Evolutionary conservation across 2,797 vertebrate genomes (phyloP).

Genomic region (Heterohyrax brucei): DNA sequence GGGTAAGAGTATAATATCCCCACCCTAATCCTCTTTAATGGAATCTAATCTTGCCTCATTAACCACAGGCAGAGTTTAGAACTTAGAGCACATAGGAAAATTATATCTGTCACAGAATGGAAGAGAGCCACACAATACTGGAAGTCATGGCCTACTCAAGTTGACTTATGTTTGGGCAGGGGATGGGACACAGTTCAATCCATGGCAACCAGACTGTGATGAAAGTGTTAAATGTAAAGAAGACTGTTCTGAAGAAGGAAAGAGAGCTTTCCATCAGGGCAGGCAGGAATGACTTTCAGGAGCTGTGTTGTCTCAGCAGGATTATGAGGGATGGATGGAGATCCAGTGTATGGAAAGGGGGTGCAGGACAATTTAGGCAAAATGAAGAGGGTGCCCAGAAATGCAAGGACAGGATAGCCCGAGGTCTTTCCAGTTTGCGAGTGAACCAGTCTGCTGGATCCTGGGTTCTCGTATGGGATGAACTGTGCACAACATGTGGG

Average conservation of each 20-base stretch:
- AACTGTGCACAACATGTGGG: background rate
- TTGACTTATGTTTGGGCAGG: too few species aligned
- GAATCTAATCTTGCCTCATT: too few species aligned
- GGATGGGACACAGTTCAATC: too few species aligned
- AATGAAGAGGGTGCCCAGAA: background rate
- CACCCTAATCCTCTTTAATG: too few species aligned
- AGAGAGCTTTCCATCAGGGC: background rate
- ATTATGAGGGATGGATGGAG: background rate
- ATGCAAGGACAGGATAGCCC: background rate
- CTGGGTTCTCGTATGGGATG: background rate
- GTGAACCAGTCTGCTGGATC: background rate
- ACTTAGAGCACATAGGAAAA: too few species aligned
- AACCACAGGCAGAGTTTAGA: too few species aligned
- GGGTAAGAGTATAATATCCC: too few species aligned
- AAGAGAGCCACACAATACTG: too few species aligned
- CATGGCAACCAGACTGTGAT: background rate
- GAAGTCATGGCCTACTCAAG: too few species aligned
- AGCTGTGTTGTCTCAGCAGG: background rate
- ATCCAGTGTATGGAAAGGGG: background rate
- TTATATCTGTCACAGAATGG: too few species aligned
- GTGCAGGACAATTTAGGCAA: accelerated
- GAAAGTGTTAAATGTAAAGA: background rate
- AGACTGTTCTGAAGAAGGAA: background rate
- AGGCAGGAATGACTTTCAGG: background rate
- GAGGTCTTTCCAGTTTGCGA: background rate